Evolutionary conservation across 2,113 vertebrate species (phyloP).

Genomic region (Typhlomys cinereus): DNA sequence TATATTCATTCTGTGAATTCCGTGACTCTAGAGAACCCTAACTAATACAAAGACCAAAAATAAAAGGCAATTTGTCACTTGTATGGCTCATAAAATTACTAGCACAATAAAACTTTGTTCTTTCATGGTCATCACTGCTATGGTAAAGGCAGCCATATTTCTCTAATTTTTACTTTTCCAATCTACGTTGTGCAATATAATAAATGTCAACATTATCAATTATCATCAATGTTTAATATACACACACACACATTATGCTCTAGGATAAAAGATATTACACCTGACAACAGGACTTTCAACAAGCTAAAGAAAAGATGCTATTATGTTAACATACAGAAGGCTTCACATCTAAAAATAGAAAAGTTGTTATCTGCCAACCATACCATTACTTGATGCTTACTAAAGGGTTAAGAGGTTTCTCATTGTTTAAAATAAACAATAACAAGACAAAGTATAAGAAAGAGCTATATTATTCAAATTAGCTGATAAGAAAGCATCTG

Average conservation of each 20-base stretch:
- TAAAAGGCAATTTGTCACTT: not conserved
- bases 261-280: not conserved
- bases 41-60: too few species aligned
- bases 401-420: not conserved
- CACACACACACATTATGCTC: not conserved
- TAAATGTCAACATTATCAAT: constrained; percentile 8
- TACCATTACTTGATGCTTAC: constrained; percentile 30
- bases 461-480: not conserved
- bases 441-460: not conserved
- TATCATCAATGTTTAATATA: not conserved
- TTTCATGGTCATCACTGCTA: not conserved
- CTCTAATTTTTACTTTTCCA: not conserved
- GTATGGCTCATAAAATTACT: constrained; percentile 33
- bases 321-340: not conserved
- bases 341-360: constrained; percentile 24
- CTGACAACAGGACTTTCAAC: not conserved
- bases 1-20: too few species aligned
- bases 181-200: not conserved
- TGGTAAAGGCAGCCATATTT: constrained; percentile 8
- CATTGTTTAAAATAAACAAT: not conserved
- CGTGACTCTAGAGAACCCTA: too few species aligned
- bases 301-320: constrained; percentile 8
- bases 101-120: constrained; percentile 19
- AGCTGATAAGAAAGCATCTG: constrained; percentile 11
- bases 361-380: not conserved